Evolutionary conservation across 2,797 vertebrate species (phyloP), one percentile per base, ranked within the genome.

Genomic region (Erpetoichthys calabaricus): DNA sequence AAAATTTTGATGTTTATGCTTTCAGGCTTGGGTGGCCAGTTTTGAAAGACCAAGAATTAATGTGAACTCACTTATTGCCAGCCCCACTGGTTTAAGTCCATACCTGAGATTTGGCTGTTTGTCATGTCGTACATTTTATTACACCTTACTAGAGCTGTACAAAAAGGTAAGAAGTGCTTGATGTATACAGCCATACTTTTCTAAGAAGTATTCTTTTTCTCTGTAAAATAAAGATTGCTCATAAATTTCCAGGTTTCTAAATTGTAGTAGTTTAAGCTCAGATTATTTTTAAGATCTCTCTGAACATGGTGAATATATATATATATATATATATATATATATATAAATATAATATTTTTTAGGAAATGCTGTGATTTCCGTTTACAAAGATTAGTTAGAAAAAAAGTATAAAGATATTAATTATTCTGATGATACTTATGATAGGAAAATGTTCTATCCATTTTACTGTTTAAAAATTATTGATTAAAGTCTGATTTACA

Each of bases 61-160:
- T 0, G 88, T 81, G 42, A 91, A 87, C 65, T 93, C 93, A 0
- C 73, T 98, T 63, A 85, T 98, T 55, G 89, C 92, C 68, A 98
- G 91, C 63, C 89, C 92, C 1, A 93, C 94, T 0, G 95, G 94
- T 63, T 88, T 98, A 64, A 97, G 95, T 75, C 95, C 94, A 41
- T 98, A 95, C 76, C 81, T 98, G 66, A 89, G 94, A 51, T 98
- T 98, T 0, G 95, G 94, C 47, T 98, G 94, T 67, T 78, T 97
- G 63, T 98, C 95, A 59, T 96, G 91, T 68, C 80, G 90, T 42
- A 81, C 94, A 55, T 84, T 97, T 64, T 98, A 98, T 79, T 96
- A 97, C 75, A 91, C 91, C 65, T 86, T 98, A 53, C 80, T 86
- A 71, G 94, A 96, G 65, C 84, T 98, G 25, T 98, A 93, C 73